These are phyloP conservation scores for Paraescarpia echinospica DNA, from an alignment of 1,140 invertebrate genomes.

Conservation along the genomic window DNA sequence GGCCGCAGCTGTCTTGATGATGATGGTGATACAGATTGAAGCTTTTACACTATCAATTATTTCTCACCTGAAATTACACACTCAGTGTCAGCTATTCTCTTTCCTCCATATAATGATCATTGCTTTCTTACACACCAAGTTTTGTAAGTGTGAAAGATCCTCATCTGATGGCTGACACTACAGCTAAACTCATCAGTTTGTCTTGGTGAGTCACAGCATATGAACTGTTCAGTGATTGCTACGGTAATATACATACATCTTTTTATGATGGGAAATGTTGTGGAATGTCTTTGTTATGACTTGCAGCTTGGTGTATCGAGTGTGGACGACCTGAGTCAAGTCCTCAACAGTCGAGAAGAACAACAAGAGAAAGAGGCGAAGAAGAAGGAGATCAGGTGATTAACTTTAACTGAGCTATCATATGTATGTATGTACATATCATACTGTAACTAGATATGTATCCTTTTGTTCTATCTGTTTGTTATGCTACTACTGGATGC, in stretches of 20 bases:
- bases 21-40: too few species aligned
- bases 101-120: neutral
- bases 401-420: too few species aligned
- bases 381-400: constrained; percentile 20
- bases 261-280: neutral
- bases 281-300: constrained; percentile 37
- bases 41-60: too few species aligned
- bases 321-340: constrained; percentile 37
- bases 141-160: too few species aligned
- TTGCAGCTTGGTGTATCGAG: constrained; percentile 54
- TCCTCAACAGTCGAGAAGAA: constrained; percentile 35
- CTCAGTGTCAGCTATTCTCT: too few species aligned
- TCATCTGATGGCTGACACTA: too few species aligned
- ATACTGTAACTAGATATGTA: too few species aligned
- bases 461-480: too few species aligned
- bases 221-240: neutral
- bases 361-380: constrained; percentile 23
- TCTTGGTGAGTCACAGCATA: neutral
- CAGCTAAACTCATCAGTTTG: too few species aligned
- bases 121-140: neutral
- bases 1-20: too few species aligned
- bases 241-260: neutral
- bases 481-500: too few species aligned
- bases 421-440: neutral
- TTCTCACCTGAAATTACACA: too few species aligned